A percentile compares a stretch with the other conserved stretches of the same genome.
These are phyloP conservation scores for Colostygia pectinataria DNA, from an alignment of 2,888 invertebrate genomes.

Conservation along the genomic window DNA sequence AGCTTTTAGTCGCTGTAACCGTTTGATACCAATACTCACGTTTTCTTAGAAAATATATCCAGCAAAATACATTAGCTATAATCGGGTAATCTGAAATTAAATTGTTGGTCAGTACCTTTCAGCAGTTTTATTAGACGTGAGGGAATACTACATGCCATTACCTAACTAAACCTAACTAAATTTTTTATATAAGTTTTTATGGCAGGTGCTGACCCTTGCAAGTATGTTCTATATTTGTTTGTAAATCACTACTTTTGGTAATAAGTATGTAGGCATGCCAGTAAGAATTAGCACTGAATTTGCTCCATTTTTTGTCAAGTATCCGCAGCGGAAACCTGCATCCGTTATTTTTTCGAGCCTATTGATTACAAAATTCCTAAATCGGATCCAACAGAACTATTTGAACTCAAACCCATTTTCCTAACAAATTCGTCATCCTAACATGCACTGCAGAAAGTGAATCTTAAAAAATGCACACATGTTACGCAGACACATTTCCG, in stretches of 20 bases:
- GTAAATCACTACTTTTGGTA: too few relatives aligned
- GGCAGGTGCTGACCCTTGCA: too few relatives aligned
- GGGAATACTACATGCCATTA: too few relatives aligned
- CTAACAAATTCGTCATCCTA: neutral
- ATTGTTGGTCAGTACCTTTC: too few relatives aligned
- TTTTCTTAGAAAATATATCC: neutral
- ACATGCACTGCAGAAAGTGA: neutral
- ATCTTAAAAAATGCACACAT: conserved; percentile 22
- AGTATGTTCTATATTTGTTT: neutral
- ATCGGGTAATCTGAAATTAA: too few relatives aligned
- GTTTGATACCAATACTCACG: conserved; percentile 4
- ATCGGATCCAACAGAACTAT: neutral
- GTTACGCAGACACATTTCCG: conserved; percentile 50
- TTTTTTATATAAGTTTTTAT: too few relatives aligned
- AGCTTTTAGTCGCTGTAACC: conserved; percentile 10
- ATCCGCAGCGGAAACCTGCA: conserved; percentile 14
- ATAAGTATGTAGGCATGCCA: neutral
- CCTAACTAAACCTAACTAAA: too few relatives aligned
- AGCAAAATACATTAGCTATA: neutral
- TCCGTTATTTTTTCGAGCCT: conserved; percentile 19
- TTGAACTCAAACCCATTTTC: neutral
- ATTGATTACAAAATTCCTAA: neutral
- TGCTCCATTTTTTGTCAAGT: neutral
- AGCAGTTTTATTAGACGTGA: too few relatives aligned
- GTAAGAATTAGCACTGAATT: conserved; percentile 4